Base-by-base conservation (phyloP, 2,113 vertebrate species). In the Phainopepla nitens region DNA sequence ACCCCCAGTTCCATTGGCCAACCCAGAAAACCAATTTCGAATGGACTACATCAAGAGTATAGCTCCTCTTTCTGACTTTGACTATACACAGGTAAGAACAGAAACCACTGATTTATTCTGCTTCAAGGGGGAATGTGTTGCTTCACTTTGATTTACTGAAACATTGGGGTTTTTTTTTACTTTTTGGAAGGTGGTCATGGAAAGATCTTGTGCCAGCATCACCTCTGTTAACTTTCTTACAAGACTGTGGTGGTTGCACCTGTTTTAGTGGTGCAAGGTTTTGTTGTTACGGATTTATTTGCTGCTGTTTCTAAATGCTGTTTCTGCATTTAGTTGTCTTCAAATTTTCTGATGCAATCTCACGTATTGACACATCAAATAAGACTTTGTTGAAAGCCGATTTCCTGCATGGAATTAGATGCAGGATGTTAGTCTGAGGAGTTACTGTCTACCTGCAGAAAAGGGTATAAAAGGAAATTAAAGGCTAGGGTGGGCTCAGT, bases 11-110 rank as follows among this genome's bases (percentile, higher is more conserved):
- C 98, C 99, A 41, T 96, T 99, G 97, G 99, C 99, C 97, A 99
- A 99, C 96, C 99, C 99, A 82, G 99, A 99, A 97, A 99, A 99
- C 98, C 99, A 99, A 56, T 99, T 99, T 97, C 98, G 99, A 98
- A 98, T 99, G 92, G 99, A 99, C 97, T 99, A 99, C 97, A 99
- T 99, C 98, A 99, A 99, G 98, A 99, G 99, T 98, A 99, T 99
- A 98, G 99, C 99, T 78, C 99, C 98, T 62, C 99, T 99, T 95
- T 99, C 99, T 31, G 99, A 99, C 97, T 99, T 99, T 79, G 99
- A 99, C 96, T 99, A 99, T 95, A 98, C 99, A 76, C 98, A 99
- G 99, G 99, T 99, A 98, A 98, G 98, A 83, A 54, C 0, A 69
- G 61, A 92, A 90, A 56, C 13, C 47, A 33, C 24, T 88, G 61